phyloP scores from a whole-genome alignment of 53 echinoderm and acorn worm species.

The Holothuria leucospilota region DNA sequence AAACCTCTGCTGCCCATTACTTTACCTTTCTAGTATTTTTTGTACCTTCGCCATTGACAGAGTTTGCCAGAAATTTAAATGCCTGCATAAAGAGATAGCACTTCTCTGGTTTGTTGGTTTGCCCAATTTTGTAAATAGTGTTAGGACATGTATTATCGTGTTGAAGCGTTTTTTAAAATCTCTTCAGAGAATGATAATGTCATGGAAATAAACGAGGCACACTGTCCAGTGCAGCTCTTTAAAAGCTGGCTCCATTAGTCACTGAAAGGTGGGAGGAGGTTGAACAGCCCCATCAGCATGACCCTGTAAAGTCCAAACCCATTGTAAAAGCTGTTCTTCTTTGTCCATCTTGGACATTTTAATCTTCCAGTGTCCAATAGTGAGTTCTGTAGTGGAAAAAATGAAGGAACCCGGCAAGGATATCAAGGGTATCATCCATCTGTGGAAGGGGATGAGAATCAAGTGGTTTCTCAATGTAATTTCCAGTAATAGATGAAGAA shows the following conservation, averaged over 20 bases:
- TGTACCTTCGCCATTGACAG: conserved; percentile 26
- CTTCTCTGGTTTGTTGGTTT: conserved; percentile 23
- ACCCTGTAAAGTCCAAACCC: conserved; percentile 39
- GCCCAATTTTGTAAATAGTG: background rate
- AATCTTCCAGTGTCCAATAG: conserved; percentile 60
- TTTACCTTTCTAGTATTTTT: conserved; percentile 45
- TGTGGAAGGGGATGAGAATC: conserved; percentile 53
- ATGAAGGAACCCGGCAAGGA: conserved; percentile 24
- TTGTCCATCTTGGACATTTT: conserved; percentile 1
- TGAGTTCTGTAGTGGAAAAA: conserved; percentile 48
- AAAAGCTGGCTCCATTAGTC: conserved; percentile 63
- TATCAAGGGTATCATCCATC: conserved; percentile 47
- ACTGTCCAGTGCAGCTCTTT: conserved; percentile 56
- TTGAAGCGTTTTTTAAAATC: conserved; percentile 59
- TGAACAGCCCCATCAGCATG: conserved; percentile 67
- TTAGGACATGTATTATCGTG: too few species aligned
- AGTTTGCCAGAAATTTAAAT: conserved; percentile 43
- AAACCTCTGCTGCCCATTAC: conserved; percentile 57
- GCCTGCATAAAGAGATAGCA: conserved; percentile 37
- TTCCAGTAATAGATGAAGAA: too few species aligned
- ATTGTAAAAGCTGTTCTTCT: conserved; percentile 56
- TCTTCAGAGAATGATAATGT: conserved; percentile 57
- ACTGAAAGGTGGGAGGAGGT: conserved; percentile 71
- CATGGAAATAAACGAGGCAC: conserved; percentile 69
- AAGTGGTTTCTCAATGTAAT: too few species aligned